Conservation (phyloP, 2,113 vertebrate species). For the Ascaphus truei region DNA sequence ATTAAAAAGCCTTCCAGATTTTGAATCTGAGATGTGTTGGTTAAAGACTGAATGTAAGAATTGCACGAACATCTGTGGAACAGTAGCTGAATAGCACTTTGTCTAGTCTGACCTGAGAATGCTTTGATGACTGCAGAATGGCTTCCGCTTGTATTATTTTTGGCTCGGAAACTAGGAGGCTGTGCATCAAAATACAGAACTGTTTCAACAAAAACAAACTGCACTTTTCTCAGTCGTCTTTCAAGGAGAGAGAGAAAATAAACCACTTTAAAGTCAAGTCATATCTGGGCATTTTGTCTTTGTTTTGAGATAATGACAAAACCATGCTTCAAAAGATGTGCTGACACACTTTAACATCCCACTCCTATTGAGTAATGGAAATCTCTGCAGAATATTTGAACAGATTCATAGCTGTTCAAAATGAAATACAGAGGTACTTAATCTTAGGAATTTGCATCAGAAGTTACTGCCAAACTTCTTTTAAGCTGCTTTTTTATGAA, state of each 20-base stretch:
- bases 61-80: constrained; percentile 24
- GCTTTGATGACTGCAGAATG: constrained; percentile 33
- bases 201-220: constrained; percentile 16
- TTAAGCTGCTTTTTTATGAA: constrained; percentile 29
- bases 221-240: constrained; percentile 16
- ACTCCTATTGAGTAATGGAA: constrained; percentile 31
- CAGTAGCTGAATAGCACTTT: constrained; percentile 30
- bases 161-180: constrained; percentile 14
- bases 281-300: constrained; percentile 29
- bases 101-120: constrained; percentile 23
- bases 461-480: constrained; percentile 33
- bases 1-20: constrained; percentile 24
- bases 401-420: constrained; percentile 27
- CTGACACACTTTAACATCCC: constrained; percentile 30
- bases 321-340: constrained; percentile 34
- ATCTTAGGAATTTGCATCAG: constrained; percentile 30
- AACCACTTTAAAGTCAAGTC: constrained; percentile 33
- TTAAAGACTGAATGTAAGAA: constrained; percentile 17
- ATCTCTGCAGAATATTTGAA: constrained; percentile 21
- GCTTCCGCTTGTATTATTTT: constrained; percentile 35
- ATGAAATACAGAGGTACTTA: constrained; percentile 28
- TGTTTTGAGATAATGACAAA: constrained; percentile 33
- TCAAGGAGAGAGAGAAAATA: not conserved
- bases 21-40: constrained; percentile 25
- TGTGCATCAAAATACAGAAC: constrained; percentile 22